phyloP scores from a whole-genome alignment of 1,140 invertebrate species.

The Ephestia elutella region DNA sequence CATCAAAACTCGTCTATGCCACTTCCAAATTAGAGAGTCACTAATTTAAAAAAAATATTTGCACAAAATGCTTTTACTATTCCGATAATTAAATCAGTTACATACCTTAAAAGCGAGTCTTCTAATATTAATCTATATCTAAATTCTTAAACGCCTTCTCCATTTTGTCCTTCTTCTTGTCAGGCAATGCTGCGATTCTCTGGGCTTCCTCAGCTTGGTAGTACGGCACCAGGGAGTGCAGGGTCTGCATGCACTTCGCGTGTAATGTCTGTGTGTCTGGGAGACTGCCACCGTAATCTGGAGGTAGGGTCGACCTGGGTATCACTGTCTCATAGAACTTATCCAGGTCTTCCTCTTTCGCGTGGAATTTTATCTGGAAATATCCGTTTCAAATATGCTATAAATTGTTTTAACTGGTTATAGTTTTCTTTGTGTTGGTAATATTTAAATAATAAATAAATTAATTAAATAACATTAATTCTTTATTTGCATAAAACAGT shows the following conservation, averaged over 20 bases:
- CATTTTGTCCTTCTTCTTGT: constrained; percentile 59
- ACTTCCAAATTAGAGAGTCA: no score
- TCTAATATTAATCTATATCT: constrained; percentile 50
- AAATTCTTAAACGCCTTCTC: constrained; percentile 59
- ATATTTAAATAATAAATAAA: no score
- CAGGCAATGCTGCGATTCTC: constrained; percentile 46
- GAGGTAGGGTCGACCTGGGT: constrained; percentile 52
- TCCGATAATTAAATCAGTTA: neutral
- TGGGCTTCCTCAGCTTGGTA: constrained; percentile 63
- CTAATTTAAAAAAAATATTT: no score
- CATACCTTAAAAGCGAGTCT: neutral
- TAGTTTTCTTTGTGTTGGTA: no score
- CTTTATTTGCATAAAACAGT: no score
- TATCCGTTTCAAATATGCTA: no score
- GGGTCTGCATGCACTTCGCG: constrained; percentile 53
- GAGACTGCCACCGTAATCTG: constrained; percentile 57
- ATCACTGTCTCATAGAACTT: constrained; percentile 62
- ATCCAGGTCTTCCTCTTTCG: constrained; percentile 54
- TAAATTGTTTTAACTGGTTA: no score
- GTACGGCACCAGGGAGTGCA: constrained; percentile 50
- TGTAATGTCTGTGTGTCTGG: constrained; percentile 58
- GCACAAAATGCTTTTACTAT: no score
- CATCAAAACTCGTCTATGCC: no score
- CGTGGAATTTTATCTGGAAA: constrained; percentile 65
- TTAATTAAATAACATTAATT: no score